Conservation (phyloP, 2,113 vertebrate species). For the Alligator sinensis region DNA sequence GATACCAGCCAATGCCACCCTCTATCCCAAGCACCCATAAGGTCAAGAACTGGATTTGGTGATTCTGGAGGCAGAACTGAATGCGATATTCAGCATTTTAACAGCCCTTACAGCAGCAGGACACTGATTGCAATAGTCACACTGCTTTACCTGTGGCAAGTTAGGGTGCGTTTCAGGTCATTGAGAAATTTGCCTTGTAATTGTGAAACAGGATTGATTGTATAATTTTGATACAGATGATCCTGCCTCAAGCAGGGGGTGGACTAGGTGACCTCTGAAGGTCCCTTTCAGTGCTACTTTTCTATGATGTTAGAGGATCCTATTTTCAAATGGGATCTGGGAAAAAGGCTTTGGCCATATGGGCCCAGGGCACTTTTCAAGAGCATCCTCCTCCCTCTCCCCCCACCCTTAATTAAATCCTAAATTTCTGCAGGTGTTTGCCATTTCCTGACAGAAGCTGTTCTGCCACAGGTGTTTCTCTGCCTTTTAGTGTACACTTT, state of each 20-base stretch:
- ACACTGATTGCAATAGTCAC: too few relatives aligned
- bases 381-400: not conserved
- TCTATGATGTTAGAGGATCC: not conserved
- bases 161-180: too few relatives aligned
- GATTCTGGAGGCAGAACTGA: not conserved
- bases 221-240: too few relatives aligned
- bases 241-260: too few relatives aligned
- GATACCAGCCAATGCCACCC: conserved; percentile 34
- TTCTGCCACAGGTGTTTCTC: not conserved
- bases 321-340: rapidly evolving
- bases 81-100: not conserved
- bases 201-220: too few relatives aligned
- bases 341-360: not conserved
- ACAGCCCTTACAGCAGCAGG: too few relatives aligned
- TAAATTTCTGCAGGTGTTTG: not conserved
- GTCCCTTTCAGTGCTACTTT: too few relatives aligned
- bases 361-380: not conserved
- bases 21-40: conserved; percentile 8
- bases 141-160: too few relatives aligned
- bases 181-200: too few relatives aligned
- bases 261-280: too few relatives aligned
- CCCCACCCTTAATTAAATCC: too few relatives aligned
- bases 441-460: not conserved
- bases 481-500: not conserved
- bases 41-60: not conserved